Base-by-base conservation (phyloP, 2,113 vertebrate genomes). In the Anhinga rufa region DNA sequence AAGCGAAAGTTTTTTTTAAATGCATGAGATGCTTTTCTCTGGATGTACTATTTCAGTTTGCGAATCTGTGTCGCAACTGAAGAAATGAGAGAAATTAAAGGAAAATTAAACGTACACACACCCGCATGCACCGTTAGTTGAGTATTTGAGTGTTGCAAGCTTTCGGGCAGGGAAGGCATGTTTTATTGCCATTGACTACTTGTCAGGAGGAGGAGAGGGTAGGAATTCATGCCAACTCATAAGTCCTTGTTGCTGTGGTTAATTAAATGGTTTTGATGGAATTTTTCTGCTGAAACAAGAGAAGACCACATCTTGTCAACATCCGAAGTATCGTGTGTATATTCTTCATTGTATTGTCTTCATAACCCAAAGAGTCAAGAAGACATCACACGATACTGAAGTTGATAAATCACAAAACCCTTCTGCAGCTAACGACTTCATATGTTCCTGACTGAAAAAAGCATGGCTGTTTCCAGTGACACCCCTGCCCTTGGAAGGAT, bases 11-110 rank as follows among this genome's bases (percentile, higher is more conserved):
- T 5, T 49, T 95, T 72, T 95, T 72, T 46, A n/a, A 89, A 70
- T 58, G 84, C 48, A 49, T 2, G 1, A 60, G 66, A 26, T 62
- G 74, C 46, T 81, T 79, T 57, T 81, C 51, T 81, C 51, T 71
- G 77, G 48, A 22, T 26, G 44, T 51, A 13, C 52, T 60, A 2
- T 79, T 90, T 60, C 61, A 52, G 2, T 84, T 82, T 49, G 49
- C 44, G 76, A 25, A 71, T 75, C 49, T 22, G 18, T 40, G 57
- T 72, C 29, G 12, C 34, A 80, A 3, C 57, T 40, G 75, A 74
- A 90, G 92, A 92, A 88, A 92, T 51, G 40, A 70, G 71, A 51
- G 66, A 62, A 78, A 79, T 82, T 20, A 42, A 91, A 69, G 61
- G 26, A 36, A 17, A 62, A 29, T 40, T 28, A 32, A 51, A 28